A percentile compares a stretch with the other conserved stretches of the same genome.
Evolutionary conservation across 1,140 invertebrate genomes (phyloP).

Genomic region (Belonocnema kinseyi): DNA sequence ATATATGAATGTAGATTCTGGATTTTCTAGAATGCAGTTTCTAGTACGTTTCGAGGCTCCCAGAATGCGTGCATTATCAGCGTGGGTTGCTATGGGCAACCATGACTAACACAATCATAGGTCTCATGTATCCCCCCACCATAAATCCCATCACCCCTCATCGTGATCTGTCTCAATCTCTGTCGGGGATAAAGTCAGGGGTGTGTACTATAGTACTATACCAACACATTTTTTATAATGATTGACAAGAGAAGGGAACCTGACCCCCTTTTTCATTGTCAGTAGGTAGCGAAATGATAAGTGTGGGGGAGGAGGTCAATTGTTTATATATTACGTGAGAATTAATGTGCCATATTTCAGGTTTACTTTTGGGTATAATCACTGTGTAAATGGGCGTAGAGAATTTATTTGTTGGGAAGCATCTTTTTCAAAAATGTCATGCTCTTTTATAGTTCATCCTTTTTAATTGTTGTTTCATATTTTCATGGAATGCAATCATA

Average conservation of each 20-base stretch:
- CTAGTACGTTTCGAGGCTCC: slow-evolving; percentile 33
- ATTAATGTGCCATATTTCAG: too few species aligned
- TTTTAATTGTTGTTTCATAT: too few species aligned
- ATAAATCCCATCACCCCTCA: slow-evolving; percentile 18
- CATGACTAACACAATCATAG: slow-evolving; percentile 61
- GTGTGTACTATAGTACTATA: neutral
- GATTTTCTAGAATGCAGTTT: too few species aligned
- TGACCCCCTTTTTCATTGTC: neutral
- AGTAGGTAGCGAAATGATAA: neutral
- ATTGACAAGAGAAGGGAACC: neutral
- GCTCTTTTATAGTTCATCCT: too few species aligned
- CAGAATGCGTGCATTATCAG: slow-evolving; percentile 51
- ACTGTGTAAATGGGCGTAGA: too few species aligned
- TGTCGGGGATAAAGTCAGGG: slow-evolving; percentile 1
- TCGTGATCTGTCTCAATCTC: slow-evolving; percentile 43
- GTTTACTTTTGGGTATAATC: too few species aligned
- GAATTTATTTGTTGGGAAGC: too few species aligned
- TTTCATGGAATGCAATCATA: too few species aligned
- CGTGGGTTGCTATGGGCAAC: slow-evolving; percentile 70
- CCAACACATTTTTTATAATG: neutral
- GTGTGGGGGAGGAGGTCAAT: neutral
- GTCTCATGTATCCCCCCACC: slow-evolving; percentile 34
- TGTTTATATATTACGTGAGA: neutral
- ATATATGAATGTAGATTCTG: too few species aligned
- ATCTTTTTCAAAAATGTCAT: too few species aligned